Base-by-base conservation (phyloP, 1,140 invertebrate genomes). In the Drosophila nigrodunni region DNA sequence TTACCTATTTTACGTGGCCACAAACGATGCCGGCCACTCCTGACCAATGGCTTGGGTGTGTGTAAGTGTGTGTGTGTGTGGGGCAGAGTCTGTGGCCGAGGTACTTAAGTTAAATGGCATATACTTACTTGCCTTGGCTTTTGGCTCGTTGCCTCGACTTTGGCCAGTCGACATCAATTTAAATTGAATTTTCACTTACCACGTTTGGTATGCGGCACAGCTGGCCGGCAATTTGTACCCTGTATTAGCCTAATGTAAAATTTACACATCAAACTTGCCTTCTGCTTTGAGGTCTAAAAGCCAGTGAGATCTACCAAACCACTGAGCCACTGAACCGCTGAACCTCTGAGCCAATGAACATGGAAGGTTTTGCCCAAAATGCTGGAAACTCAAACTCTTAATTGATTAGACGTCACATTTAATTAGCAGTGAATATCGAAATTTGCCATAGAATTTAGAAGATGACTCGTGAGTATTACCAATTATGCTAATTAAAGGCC, bases 141-240 rank as follows among this genome's bases (percentile, higher is more conserved):
- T 64, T 52, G 61, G 18, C 37, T 35, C 10, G 44, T 64, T 52
- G 61, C 35, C 37, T 35, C 15, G 44, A 46, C 52, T 39, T 59
- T 11, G 67, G 54, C 49, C 80, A 77, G 82, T 87, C 82, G 82
- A 83, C 87, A 86, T 90, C 87, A 90, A 90, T 90, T 90, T 90
- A 90, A 90, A 90, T 90, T 90, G 87, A 90, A 90, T 90, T 90
- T 90, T 87, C 87, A 90, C 87, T 89, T 89, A 87, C 85, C 50
- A 78, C 77, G 49, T 49, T 90, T 90, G 64, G 86, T 86, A 90
- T 90, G 72, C 87, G 68, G 73, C 50, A 37, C 76, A 90, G 78
- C 70, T 77, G 68, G 66, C 57, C 76, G 67, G 66, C 78, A 90
- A 90, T 90, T 90, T 90, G 86, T 90, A 67, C 73, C 74, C 76